These are phyloP conservation scores for Alethe diademata DNA, from an alignment of 2,113 vertebrate species.

Conservation along the genomic window DNA sequence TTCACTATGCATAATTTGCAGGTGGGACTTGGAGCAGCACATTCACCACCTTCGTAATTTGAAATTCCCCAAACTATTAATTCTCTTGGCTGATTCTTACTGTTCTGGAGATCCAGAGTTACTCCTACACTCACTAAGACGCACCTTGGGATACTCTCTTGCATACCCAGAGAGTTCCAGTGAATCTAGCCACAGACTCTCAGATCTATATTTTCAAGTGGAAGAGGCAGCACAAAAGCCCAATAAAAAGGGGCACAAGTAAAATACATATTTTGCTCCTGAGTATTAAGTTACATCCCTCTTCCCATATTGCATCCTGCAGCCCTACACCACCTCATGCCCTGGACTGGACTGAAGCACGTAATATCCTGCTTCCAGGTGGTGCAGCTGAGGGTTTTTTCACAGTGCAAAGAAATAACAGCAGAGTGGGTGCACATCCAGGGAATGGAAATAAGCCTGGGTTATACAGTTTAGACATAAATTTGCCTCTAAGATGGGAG, in stretches of 20 bases:
- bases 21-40: neutral
- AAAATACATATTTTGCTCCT: neutral
- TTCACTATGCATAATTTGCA: neutral
- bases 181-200: neutral
- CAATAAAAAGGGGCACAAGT: neutral
- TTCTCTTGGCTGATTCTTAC: neutral
- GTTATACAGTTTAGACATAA: neutral
- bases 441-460: neutral
- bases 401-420: neutral
- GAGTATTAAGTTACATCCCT: neutral
- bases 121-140: neutral
- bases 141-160: neutral
- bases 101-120: neutral
- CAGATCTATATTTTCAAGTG: neutral
- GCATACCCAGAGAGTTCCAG: neutral
- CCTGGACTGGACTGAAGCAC: neutral
- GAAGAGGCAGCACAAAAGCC: neutral
- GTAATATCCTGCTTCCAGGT: neutral
- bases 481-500: neutral
- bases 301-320: neutral
- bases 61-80: neutral
- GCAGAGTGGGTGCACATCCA: neutral
- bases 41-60: neutral
- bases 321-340: neutral
- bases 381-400: neutral